These are phyloP conservation scores for Cosmorhoe ocellata DNA, from an alignment of 2,888 invertebrate genomes.

Conservation along the genomic window DNA sequence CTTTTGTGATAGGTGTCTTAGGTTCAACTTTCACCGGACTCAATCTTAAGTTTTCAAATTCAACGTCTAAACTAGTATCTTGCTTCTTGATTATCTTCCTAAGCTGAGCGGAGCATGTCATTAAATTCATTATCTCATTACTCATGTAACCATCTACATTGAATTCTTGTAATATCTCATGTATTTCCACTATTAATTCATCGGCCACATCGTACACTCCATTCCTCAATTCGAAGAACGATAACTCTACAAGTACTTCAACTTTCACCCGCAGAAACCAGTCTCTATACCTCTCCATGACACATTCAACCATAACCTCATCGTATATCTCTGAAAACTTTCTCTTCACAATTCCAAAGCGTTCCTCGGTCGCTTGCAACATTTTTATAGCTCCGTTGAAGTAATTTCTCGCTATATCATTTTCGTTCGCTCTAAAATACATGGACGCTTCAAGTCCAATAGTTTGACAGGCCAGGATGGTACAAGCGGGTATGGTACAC, in stretches of 20 bases:
- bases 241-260: slow-evolving; percentile 54
- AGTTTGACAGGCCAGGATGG: slow-evolving; percentile 45
- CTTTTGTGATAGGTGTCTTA: slow-evolving; percentile 54
- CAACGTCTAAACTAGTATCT: slow-evolving; percentile 44
- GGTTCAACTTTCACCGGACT: slow-evolving; percentile 18
- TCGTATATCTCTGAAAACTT: slow-evolving; percentile 37
- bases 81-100: slow-evolving; percentile 38
- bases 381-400: slow-evolving; percentile 52
- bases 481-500: slow-evolving; percentile 46
- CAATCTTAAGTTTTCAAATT: slow-evolving; percentile 30
- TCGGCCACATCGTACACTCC: slow-evolving; percentile 47
- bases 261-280: slow-evolving; percentile 46
- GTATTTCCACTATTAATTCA: slow-evolving; percentile 52
- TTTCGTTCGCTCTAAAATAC: slow-evolving; percentile 58
- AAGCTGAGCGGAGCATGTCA: slow-evolving; percentile 51
- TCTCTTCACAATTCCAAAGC: slow-evolving; percentile 37
- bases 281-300: slow-evolving; percentile 29
- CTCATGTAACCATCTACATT: slow-evolving; percentile 41
- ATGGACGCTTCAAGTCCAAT: slow-evolving; percentile 53
- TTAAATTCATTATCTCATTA: slow-evolving; percentile 60
- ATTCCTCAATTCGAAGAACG: slow-evolving; percentile 56
- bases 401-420: slow-evolving; percentile 58
- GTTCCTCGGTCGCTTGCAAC: slow-evolving; percentile 43
- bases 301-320: slow-evolving; percentile 44
- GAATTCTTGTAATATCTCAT: slow-evolving; percentile 52